Conservation (phyloP, 2,888 invertebrate genomes). For the Synergus umbraculus region DNA sequence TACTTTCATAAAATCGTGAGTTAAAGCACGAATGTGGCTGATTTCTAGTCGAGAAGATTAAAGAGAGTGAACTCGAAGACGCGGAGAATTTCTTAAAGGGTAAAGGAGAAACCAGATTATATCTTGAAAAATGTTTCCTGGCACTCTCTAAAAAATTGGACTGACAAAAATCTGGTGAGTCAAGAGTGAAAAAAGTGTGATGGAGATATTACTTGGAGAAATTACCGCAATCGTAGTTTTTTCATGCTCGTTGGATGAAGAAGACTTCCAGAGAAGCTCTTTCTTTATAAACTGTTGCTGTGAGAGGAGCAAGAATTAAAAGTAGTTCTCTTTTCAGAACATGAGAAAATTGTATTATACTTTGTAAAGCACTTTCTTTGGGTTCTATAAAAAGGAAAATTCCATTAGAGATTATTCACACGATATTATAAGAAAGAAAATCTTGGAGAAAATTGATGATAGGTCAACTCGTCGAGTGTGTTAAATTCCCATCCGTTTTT, state of each 20-base stretch:
- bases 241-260: too few relatives aligned
- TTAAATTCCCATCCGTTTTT: neutral
- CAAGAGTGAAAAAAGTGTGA: neutral
- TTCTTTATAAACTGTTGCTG: too few relatives aligned
- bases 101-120: neutral
- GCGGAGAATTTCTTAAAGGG: neutral
- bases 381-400: too few relatives aligned
- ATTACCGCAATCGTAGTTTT: too few relatives aligned
- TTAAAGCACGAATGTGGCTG: neutral
- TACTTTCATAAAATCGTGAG: neutral
- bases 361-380: too few relatives aligned
- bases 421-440: too few relatives aligned
- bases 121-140: neutral
- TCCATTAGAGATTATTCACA: too few relatives aligned
- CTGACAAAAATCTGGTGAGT: neutral
- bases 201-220: neutral
- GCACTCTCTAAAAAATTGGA: neutral
- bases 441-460: too few relatives aligned
- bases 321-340: too few relatives aligned
- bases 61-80: neutral
- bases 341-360: too few relatives aligned
- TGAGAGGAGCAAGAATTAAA: too few relatives aligned
- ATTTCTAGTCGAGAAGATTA: conserved; percentile 8
- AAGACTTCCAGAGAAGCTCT: too few relatives aligned
- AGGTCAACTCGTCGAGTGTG: neutral